Evolutionary conservation across 2,888 invertebrate species (phyloP), one percentile per base, ranked within the genome.

Genomic region (Caenorhabditis sinica): DNA sequence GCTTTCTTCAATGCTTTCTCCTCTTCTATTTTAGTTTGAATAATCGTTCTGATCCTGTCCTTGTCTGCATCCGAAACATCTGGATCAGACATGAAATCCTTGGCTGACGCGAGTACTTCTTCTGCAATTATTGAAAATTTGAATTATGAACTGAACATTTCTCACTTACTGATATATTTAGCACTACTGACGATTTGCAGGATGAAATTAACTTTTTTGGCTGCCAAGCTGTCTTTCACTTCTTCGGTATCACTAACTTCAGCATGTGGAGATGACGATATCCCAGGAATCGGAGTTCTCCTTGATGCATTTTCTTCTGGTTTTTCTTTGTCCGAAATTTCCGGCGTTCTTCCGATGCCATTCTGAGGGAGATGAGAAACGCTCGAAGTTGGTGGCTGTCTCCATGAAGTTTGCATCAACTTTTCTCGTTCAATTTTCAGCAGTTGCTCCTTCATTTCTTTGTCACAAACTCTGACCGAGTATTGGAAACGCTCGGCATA

Each of bases 51-150:
- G 6, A 83, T 79, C 8, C 51, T 61, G 9, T 66, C 51, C 30
- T 79, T 77, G 33, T 83, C 73, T 2, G n/a, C 53, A 20, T 77
- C 77, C 2, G 65, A 23, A 33, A 83, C 77, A 63, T 69, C 77
- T 2, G 65, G 36, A 30, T 83, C 83, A 4, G 9, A 0, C 83
- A 83, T 79, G 33, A 83, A 83, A 28, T 83, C 83, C 23, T 83
- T 68, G 0, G 77, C 73, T 1, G 83, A 83, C 11, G 66, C 56
- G 6, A 83, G 73, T 0, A 83, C 69, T 17, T 83, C 83, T 36
- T 61, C 68, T 74, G 73, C n/a, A 73, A 73, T 49, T 20, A n/a
- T 40, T 40, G 28, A 36, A 2, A 11, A 73, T 9, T 36, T 45
- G 25, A n/a, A 28, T 0, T 17, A 17, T 23, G 25, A 5, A 33